Evolutionary conservation across 2,113 vertebrate genomes (phyloP), one percentile per base, ranked within the genome.

Genomic region (Cephalophus harveyi): DNA sequence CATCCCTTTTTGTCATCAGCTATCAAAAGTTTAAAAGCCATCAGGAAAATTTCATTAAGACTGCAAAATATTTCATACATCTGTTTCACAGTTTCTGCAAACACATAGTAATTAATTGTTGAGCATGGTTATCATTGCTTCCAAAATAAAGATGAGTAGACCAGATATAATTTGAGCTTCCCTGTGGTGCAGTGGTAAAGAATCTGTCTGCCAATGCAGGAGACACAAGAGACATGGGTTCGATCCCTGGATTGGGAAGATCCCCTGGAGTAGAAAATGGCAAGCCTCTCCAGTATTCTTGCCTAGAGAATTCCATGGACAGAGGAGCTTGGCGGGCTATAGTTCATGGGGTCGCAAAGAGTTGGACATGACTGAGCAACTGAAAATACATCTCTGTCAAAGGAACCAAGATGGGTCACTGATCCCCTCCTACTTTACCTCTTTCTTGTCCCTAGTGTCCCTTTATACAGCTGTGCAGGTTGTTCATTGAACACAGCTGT

Each of bases 311-410:
- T 40, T 74, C 36, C 67, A 13, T 74, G 36, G 67, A 3, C 10
- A 23, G n/a, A 74, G 67, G 10, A 40, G 67, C 5, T 21, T 40
- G 36, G 36, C 0, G 0, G 62, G n/a, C 36, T 23, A 40, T 23
- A 6, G 21, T 13, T 21, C 67, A 40, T 23, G 9, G 19, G 10
- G 10, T 23, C 0, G 0, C 67, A 13, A 71, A 12, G 10, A 71
- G n/a, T 5, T 71, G n/a, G 19, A 40, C 67, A 12, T 40, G 67
- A 40, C 36, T 71, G 67, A 23, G n/a, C 5, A 0, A 71, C n/a
- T 74, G 36, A 74, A 71, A 55, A 21, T 23, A 48, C 2, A 71
- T 64, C 43, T 81, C 55, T 40, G 33, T 79, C 36, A 79, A 79
- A 30, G 50, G 46, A 87, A 13, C 15, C 11, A 27, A 62, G 60